Evolutionary conservation across 2,888 invertebrate genomes (phyloP), one percentile per base, ranked within the genome.

Genomic region (Ptilodon capucinus): DNA sequence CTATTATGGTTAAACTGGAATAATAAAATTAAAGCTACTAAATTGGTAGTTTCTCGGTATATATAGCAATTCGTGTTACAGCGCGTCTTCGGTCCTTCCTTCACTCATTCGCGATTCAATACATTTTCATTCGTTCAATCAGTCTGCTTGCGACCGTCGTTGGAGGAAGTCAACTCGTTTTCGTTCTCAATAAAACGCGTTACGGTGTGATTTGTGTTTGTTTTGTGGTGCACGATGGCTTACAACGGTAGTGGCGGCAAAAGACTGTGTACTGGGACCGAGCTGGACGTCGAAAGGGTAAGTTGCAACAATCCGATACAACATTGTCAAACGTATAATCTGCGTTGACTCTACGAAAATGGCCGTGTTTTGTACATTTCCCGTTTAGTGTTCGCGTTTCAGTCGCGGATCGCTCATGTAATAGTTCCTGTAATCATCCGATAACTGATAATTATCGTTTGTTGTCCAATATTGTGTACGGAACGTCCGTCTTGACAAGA

Each of bases 181-280:
- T 71, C 63, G 70, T 71, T 66, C 57, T 65, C 57, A 60, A 57
- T 56, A 54, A 66, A 87, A 79, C 89, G 88, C 84, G 89, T 84
- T 86, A 77, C 81, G 86, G 84, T 86, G 90, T 91, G 89, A 86
- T 89, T 87, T 81, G 88, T 91, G 87, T 88, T 86, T 87, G 86
- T 89, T 91, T 91, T 91, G 92, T 93, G 92, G 91, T 92, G 85
- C 91, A 93, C 89, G 85, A 94, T 94, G 94, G 93, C 94, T 93
- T 94, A 93, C 92, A 94, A 94, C 92, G 94, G 93, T 79, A 93
- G 93, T 91, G 92, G 93, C 84, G 88, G 86, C 77, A 91, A 91
- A 80, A 89, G 91, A 87, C 86, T 91, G 76, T 91, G 91, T 74
- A 85, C 90, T 60, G 90, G 89, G 55, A 86, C 87, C 54, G 91